Evolutionary conservation across 2,888 invertebrate species (phyloP), one percentile per base, ranked within the genome.

Genomic region (Harpalus rufipes): DNA sequence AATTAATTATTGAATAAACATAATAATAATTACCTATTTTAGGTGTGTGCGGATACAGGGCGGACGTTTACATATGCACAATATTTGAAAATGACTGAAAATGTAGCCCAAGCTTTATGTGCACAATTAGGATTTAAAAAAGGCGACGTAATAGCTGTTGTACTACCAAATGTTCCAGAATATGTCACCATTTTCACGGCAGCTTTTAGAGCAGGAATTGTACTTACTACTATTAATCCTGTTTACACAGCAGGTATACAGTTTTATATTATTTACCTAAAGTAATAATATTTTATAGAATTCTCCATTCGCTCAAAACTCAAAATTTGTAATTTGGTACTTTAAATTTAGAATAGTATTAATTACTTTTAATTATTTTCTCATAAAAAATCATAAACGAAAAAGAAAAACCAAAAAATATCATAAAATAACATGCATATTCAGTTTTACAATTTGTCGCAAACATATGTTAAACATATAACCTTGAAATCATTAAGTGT

Each of bases 121-220:
- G 65, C 90, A 2, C 93, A 94, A 88, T 92, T 95, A 76, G 94
- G 94, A 76, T 89, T 95, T 7, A 90, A 89, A 65, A 92, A 93
- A 85, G 94, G 94, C 0, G 94, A 96, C 87, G 92, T 94, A 0
- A 88, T 96, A 0, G 94, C 94, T 0, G 87, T 96, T 2, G 93
- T 95, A 88, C 88, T 95, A 84, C 95, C 96, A 0, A 96, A 96
- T 89, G 88, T 94, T 14, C 95, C 96, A 0, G 96, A 96, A 89
- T 94, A 92, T 87, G 92, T 94, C 0, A 90, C 95, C 7, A 92
- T 93, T 1, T 89, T 93, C 2, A 88, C 95, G 88, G 96, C 95
- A 0, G 92, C 93, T 16, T 87, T 94, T 44, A 94, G 94, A 87
- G 95, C 95, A 65, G 95, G 95, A 0, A 91, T 94, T 0, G 88